Conservation (phyloP, 1,140 invertebrate genomes). For the Saccostrea echinata region DNA sequence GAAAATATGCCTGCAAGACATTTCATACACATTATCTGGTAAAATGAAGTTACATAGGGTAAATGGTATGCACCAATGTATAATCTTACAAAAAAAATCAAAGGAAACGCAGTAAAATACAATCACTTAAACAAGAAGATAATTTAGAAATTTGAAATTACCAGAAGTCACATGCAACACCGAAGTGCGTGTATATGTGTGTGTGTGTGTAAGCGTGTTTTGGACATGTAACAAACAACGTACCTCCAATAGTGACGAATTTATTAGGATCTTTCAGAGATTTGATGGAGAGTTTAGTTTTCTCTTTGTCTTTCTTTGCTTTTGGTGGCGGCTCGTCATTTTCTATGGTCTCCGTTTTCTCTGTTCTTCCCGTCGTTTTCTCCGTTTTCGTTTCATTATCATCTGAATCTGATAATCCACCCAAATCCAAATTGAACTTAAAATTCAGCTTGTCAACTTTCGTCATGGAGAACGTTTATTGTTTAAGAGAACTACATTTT, state of each 20-base stretch:
- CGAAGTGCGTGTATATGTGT: too few species aligned
- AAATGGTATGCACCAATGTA: too few species aligned
- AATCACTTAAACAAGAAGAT: too few species aligned
- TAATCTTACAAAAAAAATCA: too few species aligned
- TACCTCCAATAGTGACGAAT: slow-evolving; percentile 41
- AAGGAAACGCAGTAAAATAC: too few species aligned
- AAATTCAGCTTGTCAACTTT: slow-evolving; percentile 20
- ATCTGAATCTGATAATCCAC: slow-evolving; percentile 26
- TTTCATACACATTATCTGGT: too few species aligned
- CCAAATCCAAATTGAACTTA: slow-evolving; percentile 35
- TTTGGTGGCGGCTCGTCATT: slow-evolving; percentile 28
- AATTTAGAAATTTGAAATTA: too few species aligned
- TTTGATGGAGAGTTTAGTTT: slow-evolving; percentile 22
- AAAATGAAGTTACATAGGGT: too few species aligned
- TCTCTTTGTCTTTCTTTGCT: slow-evolving; percentile 13
- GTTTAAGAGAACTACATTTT: not conserved
- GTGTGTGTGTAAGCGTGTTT: too few species aligned
- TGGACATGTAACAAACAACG: too few species aligned
- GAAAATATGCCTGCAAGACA: too few species aligned
- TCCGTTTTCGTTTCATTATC: slow-evolving; percentile 47
- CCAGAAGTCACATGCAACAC: too few species aligned
- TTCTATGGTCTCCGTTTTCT: slow-evolving; percentile 25
- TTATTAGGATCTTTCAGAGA: not conserved
- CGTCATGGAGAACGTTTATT: slow-evolving; percentile 9
- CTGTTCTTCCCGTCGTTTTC: slow-evolving; percentile 15